A percentile compares a stretch with the other conserved stretches of the same genome.
Conservation (phyloP, 2,888 invertebrate species). For the Eueremaeus valkanovi region DNA sequence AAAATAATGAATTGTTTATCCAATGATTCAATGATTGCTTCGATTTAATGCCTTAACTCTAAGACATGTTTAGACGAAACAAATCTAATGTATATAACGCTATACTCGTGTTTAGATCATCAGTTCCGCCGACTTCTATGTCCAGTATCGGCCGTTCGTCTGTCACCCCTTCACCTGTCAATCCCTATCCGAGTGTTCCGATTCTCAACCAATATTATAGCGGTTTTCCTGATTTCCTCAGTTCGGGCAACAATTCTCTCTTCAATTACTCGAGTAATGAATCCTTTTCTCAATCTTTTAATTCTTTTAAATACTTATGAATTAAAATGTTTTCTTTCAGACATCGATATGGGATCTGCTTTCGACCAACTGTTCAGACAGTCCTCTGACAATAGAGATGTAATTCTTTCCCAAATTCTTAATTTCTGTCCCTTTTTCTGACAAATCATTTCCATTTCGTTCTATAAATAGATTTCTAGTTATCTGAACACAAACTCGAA, state of each 20-base stretch:
- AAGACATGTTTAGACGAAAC: too few relatives aligned
- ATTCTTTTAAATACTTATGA: background rate
- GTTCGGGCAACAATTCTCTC: background rate
- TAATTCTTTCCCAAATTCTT: background rate
- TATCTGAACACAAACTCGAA: background rate
- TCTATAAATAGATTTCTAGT: background rate
- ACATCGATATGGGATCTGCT: background rate
- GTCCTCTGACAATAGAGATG: background rate
- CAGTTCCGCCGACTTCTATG: background rate
- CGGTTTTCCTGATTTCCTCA: conserved; percentile 4
- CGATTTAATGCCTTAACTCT: too few relatives aligned
- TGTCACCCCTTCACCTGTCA: background rate
- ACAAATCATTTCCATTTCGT: too few relatives aligned
- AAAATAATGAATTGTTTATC: background rate
- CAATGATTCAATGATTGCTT: too few relatives aligned
- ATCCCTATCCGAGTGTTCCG: background rate
- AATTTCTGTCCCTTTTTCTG: background rate
- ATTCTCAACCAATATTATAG: background rate
- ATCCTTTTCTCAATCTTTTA: background rate
- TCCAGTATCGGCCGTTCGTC: background rate
- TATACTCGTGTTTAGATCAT: too few relatives aligned
- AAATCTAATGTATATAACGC: too few relatives aligned
- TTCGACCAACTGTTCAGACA: conserved; percentile 2
- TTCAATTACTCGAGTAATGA: conserved; percentile 14
- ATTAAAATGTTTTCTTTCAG: background rate